Percentiles rank a stretch among this genome's conserved stretches.
Evolutionary conservation across 1,140 invertebrate species (phyloP).

Genomic region (Philotrypesis tridentata): DNA sequence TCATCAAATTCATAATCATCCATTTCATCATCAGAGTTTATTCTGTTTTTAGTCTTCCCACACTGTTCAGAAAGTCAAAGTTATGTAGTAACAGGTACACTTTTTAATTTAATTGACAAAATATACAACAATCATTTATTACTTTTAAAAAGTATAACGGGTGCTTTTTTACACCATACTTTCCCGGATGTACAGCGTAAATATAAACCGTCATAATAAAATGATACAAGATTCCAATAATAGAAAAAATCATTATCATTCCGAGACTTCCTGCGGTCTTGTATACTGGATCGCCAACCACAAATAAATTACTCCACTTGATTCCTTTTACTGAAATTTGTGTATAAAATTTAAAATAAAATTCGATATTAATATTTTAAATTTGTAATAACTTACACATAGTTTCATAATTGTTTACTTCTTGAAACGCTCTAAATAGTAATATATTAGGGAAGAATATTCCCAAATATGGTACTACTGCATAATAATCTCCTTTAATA

Average conservation of each 20-base stretch:
- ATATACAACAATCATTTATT: constrained; percentile 28
- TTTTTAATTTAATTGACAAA: background rate
- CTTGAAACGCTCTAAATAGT: constrained; percentile 55
- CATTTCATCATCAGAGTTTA: constrained; percentile 57
- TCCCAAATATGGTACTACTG: constrained; percentile 56
- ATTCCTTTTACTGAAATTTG: constrained; percentile 73
- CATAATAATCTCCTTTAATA: constrained; percentile 52
- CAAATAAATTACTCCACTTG: constrained; percentile 76
- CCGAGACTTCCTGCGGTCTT: constrained; percentile 71
- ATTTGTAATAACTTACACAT: constrained; percentile 53
- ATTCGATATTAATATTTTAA: background rate
- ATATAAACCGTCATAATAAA: constrained; percentile 74
- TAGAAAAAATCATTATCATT: constrained; percentile 71
- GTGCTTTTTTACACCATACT: constrained; percentile 73
- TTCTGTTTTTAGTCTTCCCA: constrained; percentile 63
- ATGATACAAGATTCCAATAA: constrained; percentile 72
- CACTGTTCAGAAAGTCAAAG: constrained; percentile 52
- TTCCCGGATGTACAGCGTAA: constrained; percentile 73
- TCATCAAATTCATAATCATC: constrained; percentile 58
- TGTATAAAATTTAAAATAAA: background rate
- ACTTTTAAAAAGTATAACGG: constrained; percentile 75
- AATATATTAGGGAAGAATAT: constrained; percentile 61
- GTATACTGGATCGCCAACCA: constrained; percentile 73
- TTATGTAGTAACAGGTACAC: background rate
- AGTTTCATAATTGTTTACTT: constrained; percentile 59